phyloP scores from a whole-genome alignment of 2,888 invertebrate genomes.

The Aspidapion aeneum region DNA sequence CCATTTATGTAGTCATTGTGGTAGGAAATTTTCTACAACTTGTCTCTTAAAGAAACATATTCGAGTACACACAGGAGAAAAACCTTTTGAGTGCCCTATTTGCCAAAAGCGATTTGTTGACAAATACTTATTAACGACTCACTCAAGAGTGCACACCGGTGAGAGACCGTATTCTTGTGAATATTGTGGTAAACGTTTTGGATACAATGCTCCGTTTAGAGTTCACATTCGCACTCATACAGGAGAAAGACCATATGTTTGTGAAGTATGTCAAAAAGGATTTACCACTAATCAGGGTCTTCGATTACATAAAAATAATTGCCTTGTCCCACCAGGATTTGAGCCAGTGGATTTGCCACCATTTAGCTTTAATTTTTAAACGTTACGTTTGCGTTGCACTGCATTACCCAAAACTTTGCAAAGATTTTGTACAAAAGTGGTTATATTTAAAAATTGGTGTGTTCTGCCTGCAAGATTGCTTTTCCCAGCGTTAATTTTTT shows the following conservation, averaged over 20 bases:
- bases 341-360: too few species aligned
- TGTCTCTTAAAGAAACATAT: slow-evolving; percentile 29
- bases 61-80: slow-evolving; percentile 50
- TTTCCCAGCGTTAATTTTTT: too few species aligned
- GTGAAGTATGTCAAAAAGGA: slow-evolving; percentile 37
- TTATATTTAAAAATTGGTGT: too few species aligned
- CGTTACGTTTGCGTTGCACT: too few species aligned
- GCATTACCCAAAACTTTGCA: too few species aligned
- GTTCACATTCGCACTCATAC: slow-evolving; percentile 38
- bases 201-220: slow-evolving; percentile 35
- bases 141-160: slow-evolving; percentile 40
- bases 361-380: too few species aligned
- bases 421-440: too few species aligned
- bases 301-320: neutral
- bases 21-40: slow-evolving; percentile 35
- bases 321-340: too few species aligned
- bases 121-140: slow-evolving; percentile 34
- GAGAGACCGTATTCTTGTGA: slow-evolving; percentile 43
- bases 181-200: slow-evolving; percentile 44
- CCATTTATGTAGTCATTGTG: slow-evolving; percentile 38
- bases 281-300: slow-evolving; percentile 37
- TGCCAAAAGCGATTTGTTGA: slow-evolving; percentile 52
- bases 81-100: slow-evolving; percentile 43
- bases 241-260: slow-evolving; percentile 40
- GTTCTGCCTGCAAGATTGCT: too few species aligned